phyloP scores from a whole-genome alignment of 2,888 invertebrate species.

The Calameuta filiformis region DNA sequence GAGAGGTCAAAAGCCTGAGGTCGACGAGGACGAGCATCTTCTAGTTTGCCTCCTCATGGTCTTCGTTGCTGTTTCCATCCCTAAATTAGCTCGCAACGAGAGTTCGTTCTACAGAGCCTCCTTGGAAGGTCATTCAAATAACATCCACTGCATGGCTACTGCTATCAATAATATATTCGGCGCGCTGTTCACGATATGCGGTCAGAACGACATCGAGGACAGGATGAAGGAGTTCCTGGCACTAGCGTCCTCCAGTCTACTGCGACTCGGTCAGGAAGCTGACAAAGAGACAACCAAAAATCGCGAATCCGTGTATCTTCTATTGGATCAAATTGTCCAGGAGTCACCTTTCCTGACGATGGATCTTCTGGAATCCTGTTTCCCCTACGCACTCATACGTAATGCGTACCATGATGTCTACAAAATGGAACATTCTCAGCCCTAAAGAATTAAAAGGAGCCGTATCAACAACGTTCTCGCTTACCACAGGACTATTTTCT shows the following conservation, averaged over 20 bases:
- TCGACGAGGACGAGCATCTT: slow-evolving; percentile 92
- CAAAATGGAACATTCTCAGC: slow-evolving; percentile 81
- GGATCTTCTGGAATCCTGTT: slow-evolving; percentile 98
- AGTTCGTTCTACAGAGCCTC: slow-evolving; percentile 89
- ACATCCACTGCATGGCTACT: slow-evolving; percentile 97
- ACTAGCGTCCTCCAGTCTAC: slow-evolving; percentile 93
- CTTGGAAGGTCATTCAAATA: slow-evolving; percentile 95
- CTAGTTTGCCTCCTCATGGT: slow-evolving; percentile 97
- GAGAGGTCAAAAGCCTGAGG: slow-evolving; percentile 87
- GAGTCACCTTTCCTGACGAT: slow-evolving; percentile 98
- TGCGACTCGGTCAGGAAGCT: slow-evolving; percentile 94
- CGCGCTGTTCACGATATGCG: slow-evolving; percentile 95
- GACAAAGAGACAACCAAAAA: slow-evolving; percentile 95
- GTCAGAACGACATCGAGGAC: slow-evolving; percentile 95
- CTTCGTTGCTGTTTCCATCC: slow-evolving; percentile 97
- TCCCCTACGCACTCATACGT: slow-evolving; percentile 96
- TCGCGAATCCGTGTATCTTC: slow-evolving; percentile 95
- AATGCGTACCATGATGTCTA: slow-evolving; percentile 98
- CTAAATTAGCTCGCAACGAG: slow-evolving; percentile 91
- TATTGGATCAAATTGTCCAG: slow-evolving; percentile 97
- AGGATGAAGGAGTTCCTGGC: slow-evolving; percentile 96
- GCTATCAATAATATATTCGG: slow-evolving; percentile 97
- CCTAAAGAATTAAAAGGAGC: slow-evolving; percentile 36
- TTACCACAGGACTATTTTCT: neutral
- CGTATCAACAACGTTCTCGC: neutral